Conservation (phyloP, 2,888 invertebrate species). For the Nomada flava region DNA sequence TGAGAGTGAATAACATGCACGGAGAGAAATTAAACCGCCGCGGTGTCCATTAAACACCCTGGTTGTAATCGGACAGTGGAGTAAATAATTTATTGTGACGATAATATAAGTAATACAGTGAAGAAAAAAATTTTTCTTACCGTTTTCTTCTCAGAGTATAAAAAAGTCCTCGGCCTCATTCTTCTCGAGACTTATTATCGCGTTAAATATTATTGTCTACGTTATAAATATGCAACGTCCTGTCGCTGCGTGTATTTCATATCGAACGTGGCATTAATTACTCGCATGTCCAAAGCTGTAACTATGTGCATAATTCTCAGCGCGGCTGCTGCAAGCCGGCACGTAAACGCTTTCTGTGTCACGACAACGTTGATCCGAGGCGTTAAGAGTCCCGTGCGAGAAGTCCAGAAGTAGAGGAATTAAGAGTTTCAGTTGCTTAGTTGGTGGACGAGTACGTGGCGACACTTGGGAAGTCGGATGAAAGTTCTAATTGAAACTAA, state of each 20-base stretch:
- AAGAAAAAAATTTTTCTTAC: too few species aligned
- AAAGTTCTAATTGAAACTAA: conserved; percentile 49
- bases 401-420: conserved; percentile 30
- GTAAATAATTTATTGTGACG: background rate
- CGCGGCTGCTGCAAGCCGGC: background rate
- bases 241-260: background rate
- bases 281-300: background rate
- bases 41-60: background rate
- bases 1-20: too few species aligned
- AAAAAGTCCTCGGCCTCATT: conserved; percentile 37
- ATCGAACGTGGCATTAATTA: conserved; percentile 9
- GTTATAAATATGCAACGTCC: conserved; percentile 26
- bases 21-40: conserved; percentile 9
- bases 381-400: conserved; percentile 34
- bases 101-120: too few species aligned
- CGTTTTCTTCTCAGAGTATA: too few species aligned
- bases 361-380: conserved; percentile 30
- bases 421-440: conserved; percentile 37
- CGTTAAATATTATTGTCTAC: conserved; percentile 28
- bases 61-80: background rate
- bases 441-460: background rate
- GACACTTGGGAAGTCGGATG: conserved; percentile 30
- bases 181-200: conserved; percentile 35
- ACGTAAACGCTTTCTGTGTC: conserved; percentile 35
- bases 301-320: background rate